These are phyloP conservation scores for Branchipolynoe longqiensis DNA, from an alignment of 2,888 invertebrate species.

Conservation along the genomic window DNA sequence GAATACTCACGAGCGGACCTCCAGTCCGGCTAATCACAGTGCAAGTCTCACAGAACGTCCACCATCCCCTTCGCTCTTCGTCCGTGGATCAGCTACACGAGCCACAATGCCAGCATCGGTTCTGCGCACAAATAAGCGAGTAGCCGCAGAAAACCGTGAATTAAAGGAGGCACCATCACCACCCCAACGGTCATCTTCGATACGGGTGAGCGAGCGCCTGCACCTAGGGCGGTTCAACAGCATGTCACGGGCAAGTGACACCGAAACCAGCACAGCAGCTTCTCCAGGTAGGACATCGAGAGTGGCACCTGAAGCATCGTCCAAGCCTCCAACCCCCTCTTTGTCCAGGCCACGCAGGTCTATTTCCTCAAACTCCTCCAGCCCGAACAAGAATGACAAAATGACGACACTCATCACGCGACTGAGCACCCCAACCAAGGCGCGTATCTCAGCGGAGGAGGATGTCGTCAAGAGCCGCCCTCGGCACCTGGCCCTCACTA, in stretches of 20 bases:
- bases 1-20: not conserved
- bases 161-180: constrained; percentile 65
- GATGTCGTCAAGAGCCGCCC: constrained; percentile 64
- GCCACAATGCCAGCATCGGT: constrained; percentile 69
- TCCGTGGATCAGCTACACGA: constrained; percentile 63
- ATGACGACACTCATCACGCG: constrained; percentile 15
- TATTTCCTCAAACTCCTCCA: not conserved
- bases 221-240: constrained; percentile 22
- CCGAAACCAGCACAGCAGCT: not conserved
- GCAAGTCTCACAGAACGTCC: constrained; percentile 17
- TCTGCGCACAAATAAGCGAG: constrained; percentile 62
- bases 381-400: constrained; percentile 18
- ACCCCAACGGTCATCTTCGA: constrained; percentile 67
- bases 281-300: not conserved
- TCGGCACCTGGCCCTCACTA: constrained; percentile 66
- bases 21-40: constrained; percentile 24
- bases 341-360: constrained; percentile 30
- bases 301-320: not conserved
- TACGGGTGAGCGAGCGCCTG: constrained; percentile 58
- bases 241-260: constrained; percentile 10
- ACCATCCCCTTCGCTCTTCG: constrained; percentile 60
- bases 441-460: not conserved
- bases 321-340: constrained; percentile 3
- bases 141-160: constrained; percentile 61
- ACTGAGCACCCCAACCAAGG: constrained; percentile 38